Evolutionary conservation across 2,888 invertebrate genomes (phyloP), one percentile per base, ranked within the genome.

Genomic region (Euzetes globulus): DNA sequence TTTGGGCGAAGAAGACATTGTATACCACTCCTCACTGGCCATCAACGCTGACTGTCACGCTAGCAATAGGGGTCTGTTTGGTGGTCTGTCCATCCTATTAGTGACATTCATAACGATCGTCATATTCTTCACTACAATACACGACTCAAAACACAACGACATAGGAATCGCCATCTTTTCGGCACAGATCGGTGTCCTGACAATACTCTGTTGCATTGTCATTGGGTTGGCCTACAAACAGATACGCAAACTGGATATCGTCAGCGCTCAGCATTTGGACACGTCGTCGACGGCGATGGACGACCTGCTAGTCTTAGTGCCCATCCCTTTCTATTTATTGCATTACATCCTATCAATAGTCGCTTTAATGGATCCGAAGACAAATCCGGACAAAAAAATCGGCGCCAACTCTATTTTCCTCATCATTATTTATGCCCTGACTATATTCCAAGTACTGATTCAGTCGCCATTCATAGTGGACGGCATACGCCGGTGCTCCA

Each of bases 391-490:
- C 29, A 77, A 75, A 9, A 7, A 5, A 11, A 11, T 41, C 13
- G 13, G 11, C 13, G 7, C 1, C 13, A 41, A 41, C 11, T 1
- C 13, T 29, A 75, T 75, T 13, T 50, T 76, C 5, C 29, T 79
- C 11, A 63, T 77, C 19, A 75, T 71, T 2, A 37, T 78, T 1
- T 75, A 78, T 37, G 33, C 77, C 13, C 72, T 79, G 13, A 76
- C 77, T 11, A 77, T 89, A n/a, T 80, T 88, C 17, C 89, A 91
- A 85, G 88, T 90, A 0, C 81, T 90, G 17, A 82, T 90, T 2
- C 91, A 91, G 83, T 90, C 90, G 0, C 86, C 89, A 0, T 86
- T 90, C 75, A 87, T 91, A 65, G 86, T 89, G 77, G 90, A 90
- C 79, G 89, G 88, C 0, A 83, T 90, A 55, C 84, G 90, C n/a